Base-by-base conservation (phyloP, 2,797 vertebrate species). In the Cyprinella venusta region DNA sequence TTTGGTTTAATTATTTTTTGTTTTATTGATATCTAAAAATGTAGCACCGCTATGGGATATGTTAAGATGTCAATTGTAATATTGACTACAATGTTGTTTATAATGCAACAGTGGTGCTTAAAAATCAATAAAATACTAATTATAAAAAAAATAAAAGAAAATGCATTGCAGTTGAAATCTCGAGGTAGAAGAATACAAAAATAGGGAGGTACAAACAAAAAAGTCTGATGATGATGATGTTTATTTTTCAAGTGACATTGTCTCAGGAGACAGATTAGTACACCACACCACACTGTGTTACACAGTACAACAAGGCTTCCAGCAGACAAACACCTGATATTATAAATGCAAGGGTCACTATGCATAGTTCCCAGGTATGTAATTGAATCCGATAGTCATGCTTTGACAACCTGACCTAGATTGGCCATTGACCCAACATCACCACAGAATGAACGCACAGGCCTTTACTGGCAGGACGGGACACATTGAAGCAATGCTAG, bases 331-430 rank as follows among this genome's bases (percentile, higher is more conserved):
- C 19, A 50, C 16, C 36, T 36, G 56, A 16, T 18, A 54, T 76
- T 40, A 69, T 30, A 68, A 76, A 69, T n/a, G 2, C n/a, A 81
- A 8, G 40, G 38, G 52, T 50, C 18, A 18, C 18, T 48, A 59
- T 76, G 63, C 21, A 40, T 21, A 21, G 63, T 36, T 68, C 21
- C 2, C 33, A 40, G 50, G 54, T 13, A 68, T 76, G 71, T 48
- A 80, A 84, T 12, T 24, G 33, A 77, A 78, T 71, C 65, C 56
- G 65, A 65, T n/a, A 33, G 65, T 26, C 65, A 82, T 26, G 48
- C 64, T 65, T n/a, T 65, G 56, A 85, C 36, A 71, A 54, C n/a
- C 84, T 64, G 72, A 65, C 65, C 72, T 71, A 77, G 74, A 77
- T 71, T 69, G 42, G 18, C 79, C 36, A 85, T 21, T 72, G 67